Base-by-base conservation (phyloP, 2,888 invertebrate genomes). In the Lithophane ornitopus region DNA sequence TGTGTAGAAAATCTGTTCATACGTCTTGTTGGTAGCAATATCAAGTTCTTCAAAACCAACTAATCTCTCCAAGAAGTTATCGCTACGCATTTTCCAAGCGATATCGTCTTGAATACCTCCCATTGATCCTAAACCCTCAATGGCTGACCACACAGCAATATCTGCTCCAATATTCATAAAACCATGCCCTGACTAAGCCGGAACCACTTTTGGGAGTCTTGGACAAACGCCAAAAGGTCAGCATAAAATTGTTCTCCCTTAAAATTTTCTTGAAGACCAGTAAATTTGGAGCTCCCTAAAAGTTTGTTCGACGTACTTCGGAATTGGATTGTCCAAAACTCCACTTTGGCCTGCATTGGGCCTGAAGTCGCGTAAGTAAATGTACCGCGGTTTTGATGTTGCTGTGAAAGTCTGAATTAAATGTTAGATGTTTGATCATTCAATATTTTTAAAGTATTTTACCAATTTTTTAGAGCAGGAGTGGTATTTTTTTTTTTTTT, bases 151-250 rank as follows among this genome's bases (percentile, higher is more conserved):
- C 58, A 68, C 54, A 74, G 49, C 67, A 81, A 74, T 84, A 80
- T 63, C 73, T 26, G 56, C 65, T 52, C 65, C 84, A 69, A 80
- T 84, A 80, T 84, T 84, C 70, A 81, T 84, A 70, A 84, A 84
- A 71, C 66, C 58, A 49, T 63, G 44, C 34, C 39, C 28, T 77
- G 68, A 65, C 74, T 81, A 80, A 70, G 67, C 62, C 49, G 54
- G 26, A 74, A 74, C 80, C 74, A 81, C 67, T 80, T 80, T 83
- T 52, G 28, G 8, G n/a, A 71, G n/a, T n/a, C 56, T 71, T 82
- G 81, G 81, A 34, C 14, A n/a, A 9, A 3, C 12, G 84, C 80
- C 81, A 82, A 84, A 39, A 52, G 80, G n/a, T 69, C 82, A 74
- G 16, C n/a, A 22, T 63, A 34, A 49, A 68, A 59, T 44, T 26